These are phyloP conservation scores for Sebastes matsubarae DNA, from an alignment of 2,797 vertebrate species.

Conservation along the genomic window DNA sequence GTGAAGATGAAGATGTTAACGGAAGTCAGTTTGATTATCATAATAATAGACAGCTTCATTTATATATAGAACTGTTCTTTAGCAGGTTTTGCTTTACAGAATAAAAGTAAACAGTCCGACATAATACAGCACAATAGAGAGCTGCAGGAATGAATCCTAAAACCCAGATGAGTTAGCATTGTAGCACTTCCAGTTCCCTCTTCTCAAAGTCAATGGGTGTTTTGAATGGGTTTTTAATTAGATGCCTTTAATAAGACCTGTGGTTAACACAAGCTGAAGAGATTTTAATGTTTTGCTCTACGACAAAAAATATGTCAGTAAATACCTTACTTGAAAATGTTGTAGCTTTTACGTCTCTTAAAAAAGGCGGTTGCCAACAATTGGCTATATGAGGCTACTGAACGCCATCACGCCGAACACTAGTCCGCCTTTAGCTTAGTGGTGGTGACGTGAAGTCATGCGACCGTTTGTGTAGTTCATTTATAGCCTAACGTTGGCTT, in stretches of 20 bases:
- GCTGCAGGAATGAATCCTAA: background rate
- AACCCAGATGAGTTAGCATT: background rate
- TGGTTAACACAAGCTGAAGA: background rate
- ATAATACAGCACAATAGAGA: background rate
- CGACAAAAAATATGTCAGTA: no score
- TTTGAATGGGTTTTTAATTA: background rate
- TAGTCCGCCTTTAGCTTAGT: no score
- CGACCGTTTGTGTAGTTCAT: background rate
- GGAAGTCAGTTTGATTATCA: constrained; percentile 68
- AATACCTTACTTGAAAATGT: no score
- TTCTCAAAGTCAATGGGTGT: accelerated
- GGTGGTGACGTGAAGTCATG: background rate
- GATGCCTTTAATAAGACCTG: background rate
- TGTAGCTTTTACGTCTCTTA: no score
- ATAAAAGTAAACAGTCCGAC: background rate
- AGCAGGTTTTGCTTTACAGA: background rate
- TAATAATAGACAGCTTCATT: constrained; percentile 8
- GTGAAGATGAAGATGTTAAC: constrained; percentile 63
- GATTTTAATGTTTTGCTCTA: background rate
- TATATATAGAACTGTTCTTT: background rate
- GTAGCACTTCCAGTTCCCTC: background rate
- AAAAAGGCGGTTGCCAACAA: no score
- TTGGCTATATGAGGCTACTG: no score
- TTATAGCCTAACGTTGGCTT: background rate
- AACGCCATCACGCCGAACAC: no score